Percentiles rank a stretch among this genome's conserved stretches.
phyloP scores from a whole-genome alignment of 2,888 invertebrate species.

The Philaethria dido region DNA sequence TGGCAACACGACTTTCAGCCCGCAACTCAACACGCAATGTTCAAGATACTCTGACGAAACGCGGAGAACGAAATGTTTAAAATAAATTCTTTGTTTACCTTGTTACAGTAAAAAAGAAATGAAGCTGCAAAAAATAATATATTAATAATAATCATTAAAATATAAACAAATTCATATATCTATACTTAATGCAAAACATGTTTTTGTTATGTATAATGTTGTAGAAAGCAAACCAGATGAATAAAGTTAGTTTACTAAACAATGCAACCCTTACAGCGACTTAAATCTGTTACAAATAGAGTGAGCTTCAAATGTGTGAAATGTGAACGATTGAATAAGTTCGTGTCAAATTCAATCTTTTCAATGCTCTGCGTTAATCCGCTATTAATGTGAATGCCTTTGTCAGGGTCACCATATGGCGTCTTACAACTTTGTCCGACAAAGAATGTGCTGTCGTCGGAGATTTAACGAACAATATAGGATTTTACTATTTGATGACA shows the following conservation, averaged over 20 bases:
- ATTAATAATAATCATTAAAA: too few species aligned
- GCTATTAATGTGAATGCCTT: conserved; percentile 54
- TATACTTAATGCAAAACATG: too few species aligned
- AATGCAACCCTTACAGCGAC: conserved; percentile 48
- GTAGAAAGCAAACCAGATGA: background rate
- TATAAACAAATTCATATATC: too few species aligned
- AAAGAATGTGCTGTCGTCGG: conserved; percentile 61
- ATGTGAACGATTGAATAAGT: conserved; percentile 28
- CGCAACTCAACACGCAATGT: too few species aligned
- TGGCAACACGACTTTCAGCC: too few species aligned
- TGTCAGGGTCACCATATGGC: conserved; percentile 70
- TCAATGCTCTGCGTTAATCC: conserved; percentile 67
- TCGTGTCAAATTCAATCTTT: conserved; percentile 64
- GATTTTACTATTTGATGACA: conserved; percentile 69
- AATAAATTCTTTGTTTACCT: too few species aligned
- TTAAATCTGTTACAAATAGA: conserved; percentile 65
- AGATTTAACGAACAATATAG: conserved; percentile 60
- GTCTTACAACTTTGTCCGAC: conserved; percentile 60
- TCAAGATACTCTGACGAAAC: too few species aligned
- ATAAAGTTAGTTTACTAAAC: background rate
- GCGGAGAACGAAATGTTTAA: too few species aligned
- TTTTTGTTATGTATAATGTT: background rate
- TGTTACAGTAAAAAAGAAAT: too few species aligned
- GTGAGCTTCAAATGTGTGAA: conserved; percentile 39
- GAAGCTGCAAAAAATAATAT: too few species aligned